Base-by-base conservation (phyloP, 2,113 vertebrate genomes). In the Peromyscus leucopus region DNA sequence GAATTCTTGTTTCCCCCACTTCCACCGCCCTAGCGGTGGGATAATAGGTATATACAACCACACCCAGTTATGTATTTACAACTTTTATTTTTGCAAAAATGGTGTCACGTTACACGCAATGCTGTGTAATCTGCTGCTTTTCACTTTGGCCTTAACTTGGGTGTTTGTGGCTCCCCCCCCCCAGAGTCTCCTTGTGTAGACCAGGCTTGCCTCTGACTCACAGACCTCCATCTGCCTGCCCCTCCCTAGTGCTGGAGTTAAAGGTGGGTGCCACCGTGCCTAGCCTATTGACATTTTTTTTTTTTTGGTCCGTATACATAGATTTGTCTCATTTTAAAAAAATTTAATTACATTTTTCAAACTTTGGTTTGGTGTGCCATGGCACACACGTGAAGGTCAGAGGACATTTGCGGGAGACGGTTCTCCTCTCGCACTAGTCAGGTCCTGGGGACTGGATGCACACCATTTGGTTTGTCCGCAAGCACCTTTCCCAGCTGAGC, bases 21-120 rank as follows among this genome's bases (percentile, higher is more conserved):
- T 36, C 33, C 1, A 22, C 0, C 5, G 1, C 28, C 59, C 42
- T 24, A 15, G 28, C 11, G 17, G 17, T 13, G 5, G 33, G 17
- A 4, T 19, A 17, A 46, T 21, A 65, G 24, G 9, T 7, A 13
- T n/a, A 42, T 2, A 31, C 19, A 31, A 3, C 59, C 26, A 39
- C 22, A 63, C 24, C 36, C 7, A 26, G 59, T 28, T 42, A 16
- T 13, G 0, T 31, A 4, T 46, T 82, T 42, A 21, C 61, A 61
- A 13, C 36, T 71, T 89, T 71, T 80, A n/a, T 36, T 90, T 61
- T 65, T 90, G 26, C 13, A 67, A 67, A 67, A 89, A 33, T 71
- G 39, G 16, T 16, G 8, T 15, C 69, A 15, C 71, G 2, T 24
- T 61, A 22, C 22, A 17, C 0, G 33, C 22, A 63, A 36, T 61